Conservation (phyloP, 2,797 vertebrate genomes). For the Typhlichthys subterraneus region DNA sequence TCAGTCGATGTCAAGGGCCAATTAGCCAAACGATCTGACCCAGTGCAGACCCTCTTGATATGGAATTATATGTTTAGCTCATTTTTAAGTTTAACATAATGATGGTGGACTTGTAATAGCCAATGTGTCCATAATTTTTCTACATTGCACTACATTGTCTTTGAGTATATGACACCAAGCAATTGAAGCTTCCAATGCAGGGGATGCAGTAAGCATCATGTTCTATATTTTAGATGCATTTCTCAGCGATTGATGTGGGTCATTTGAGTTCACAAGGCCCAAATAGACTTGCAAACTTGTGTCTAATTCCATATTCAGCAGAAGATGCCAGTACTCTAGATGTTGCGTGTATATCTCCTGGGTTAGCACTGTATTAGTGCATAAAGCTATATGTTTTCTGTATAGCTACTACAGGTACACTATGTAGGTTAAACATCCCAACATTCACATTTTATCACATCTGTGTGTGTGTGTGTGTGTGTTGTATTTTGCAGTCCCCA, state of each 20-base stretch:
- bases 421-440: constrained; percentile 60
- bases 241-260: too few species aligned
- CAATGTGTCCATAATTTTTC: neutral
- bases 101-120: neutral
- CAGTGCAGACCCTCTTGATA: neutral
- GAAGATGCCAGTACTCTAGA: constrained; percentile 27
- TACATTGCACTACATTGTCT: neutral
- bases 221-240: too few species aligned
- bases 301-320: constrained; percentile 53
- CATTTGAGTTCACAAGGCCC: too few species aligned
- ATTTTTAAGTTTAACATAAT: neutral
- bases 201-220: too few species aligned
- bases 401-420: constrained; percentile 51
- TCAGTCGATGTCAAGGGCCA: neutral
- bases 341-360: constrained; percentile 52
- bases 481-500: constrained; percentile 17
- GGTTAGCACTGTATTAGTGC: constrained; percentile 69
- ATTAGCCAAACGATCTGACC: constrained; percentile 3
- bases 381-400: constrained; percentile 61
- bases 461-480: constrained; percentile 37
- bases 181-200: neutral
- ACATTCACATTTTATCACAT: constrained; percentile 58
- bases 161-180: neutral
- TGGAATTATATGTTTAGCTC: neutral
- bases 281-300: constrained; percentile 7